Percentiles rank a stretch among this genome's conserved stretches.
Conservation (phyloP, 2,113 vertebrate species). For the Trinectes maculatus region DNA sequence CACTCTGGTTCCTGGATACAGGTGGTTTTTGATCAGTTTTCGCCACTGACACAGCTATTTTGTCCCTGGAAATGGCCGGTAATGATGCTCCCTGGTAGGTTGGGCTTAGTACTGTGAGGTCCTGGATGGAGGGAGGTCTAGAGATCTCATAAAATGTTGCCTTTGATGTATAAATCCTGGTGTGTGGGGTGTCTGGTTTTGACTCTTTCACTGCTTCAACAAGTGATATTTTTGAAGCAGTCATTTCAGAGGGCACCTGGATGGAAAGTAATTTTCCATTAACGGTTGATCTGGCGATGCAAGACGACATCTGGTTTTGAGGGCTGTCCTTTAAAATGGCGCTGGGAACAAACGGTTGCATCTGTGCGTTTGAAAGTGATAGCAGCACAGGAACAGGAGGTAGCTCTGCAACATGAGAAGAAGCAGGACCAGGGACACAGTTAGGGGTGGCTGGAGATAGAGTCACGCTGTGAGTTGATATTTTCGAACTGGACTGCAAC, state of each 20-base stretch:
- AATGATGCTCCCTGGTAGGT: conserved; percentile 36
- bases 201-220: conserved; percentile 46
- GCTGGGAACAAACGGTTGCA: conserved; percentile 53
- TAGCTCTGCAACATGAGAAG: conserved; percentile 57
- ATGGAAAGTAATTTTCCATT: conserved; percentile 41
- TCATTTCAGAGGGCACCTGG: conserved; percentile 47
- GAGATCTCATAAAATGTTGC: conserved; percentile 77
- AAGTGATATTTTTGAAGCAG: conserved; percentile 41
- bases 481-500: conserved; percentile 65
- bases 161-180: conserved; percentile 73
- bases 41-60: conserved; percentile 22
- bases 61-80: conserved; percentile 29
- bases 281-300: conserved; percentile 35
- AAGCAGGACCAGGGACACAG: conserved; percentile 18
- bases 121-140: conserved; percentile 66
- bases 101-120: conserved; percentile 47
- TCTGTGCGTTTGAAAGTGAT: conserved; percentile 53
- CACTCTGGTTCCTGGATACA: conserved; percentile 32
- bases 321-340: conserved; percentile 23
- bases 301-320: conserved; percentile 17
- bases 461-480: conserved; percentile 70
- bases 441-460: conserved; percentile 50
- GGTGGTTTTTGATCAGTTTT: conserved; percentile 46
- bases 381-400: conserved; percentile 60
- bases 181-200: conserved; percentile 41